phyloP scores from a whole-genome alignment of 2,113 vertebrate genomes.

The Eretmochelys imbricata region DNA sequence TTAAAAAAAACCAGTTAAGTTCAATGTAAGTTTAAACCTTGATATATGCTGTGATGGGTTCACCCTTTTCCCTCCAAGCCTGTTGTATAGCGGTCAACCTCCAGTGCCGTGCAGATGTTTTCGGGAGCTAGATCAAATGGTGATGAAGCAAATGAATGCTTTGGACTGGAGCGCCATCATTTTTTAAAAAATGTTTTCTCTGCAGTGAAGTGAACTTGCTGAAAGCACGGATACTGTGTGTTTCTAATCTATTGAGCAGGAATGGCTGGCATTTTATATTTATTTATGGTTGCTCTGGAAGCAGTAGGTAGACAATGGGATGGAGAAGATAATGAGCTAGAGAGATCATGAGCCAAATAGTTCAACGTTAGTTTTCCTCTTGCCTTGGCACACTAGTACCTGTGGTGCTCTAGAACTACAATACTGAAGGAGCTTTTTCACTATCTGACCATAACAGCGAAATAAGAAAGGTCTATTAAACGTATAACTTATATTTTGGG shows the following conservation, averaged over 20 bases:
- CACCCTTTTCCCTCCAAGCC: background rate
- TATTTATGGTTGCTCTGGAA: slow-evolving; percentile 10
- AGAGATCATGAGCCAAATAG: background rate
- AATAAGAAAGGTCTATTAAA: background rate
- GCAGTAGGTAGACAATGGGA: background rate
- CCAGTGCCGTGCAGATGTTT: background rate
- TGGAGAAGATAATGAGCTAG: background rate
- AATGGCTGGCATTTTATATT: background rate
- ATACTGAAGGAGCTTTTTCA: background rate
- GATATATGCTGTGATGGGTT: background rate
- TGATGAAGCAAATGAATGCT: background rate
- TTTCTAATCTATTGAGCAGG: slow-evolving; percentile 3
- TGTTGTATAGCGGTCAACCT: background rate
- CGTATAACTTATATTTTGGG: background rate
- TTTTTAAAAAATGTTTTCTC: background rate
- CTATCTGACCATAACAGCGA: background rate
- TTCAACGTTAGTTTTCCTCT: slow-evolving; percentile 2
- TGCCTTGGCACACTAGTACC: background rate
- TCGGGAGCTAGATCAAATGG: background rate
- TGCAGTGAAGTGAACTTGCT: background rate
- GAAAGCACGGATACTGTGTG: background rate
- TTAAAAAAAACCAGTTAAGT: background rate
- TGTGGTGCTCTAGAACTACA: background rate
- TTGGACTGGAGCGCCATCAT: background rate
- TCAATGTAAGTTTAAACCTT: slow-evolving; percentile 32